Conservation (phyloP, 1,140 invertebrate genomes). For the Drosophila kanapiae region DNA sequence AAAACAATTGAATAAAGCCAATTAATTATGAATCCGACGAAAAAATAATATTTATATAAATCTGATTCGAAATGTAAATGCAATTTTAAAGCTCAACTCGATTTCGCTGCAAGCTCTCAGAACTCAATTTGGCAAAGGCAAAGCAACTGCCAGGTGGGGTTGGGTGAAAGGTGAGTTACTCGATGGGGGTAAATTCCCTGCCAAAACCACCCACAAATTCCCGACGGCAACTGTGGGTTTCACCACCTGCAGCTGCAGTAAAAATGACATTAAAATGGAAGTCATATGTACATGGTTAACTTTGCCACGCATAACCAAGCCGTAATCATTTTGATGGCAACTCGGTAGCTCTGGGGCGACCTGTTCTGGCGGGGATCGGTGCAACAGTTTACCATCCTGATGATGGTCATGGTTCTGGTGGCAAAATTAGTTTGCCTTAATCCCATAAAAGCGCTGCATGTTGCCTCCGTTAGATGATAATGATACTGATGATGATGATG, state of each 20-base stretch:
- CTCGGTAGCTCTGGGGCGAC: background rate
- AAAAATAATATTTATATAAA: background rate
- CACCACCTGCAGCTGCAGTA: constrained; percentile 52
- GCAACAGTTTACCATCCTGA: constrained; percentile 17
- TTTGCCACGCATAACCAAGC: constrained; percentile 40
- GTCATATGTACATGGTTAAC: constrained; percentile 59
- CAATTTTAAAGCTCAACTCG: constrained; percentile 38
- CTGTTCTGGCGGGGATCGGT: background rate
- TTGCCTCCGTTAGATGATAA: constrained; percentile 1
- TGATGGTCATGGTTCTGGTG: constrained; percentile 11
- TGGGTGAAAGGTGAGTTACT: constrained; percentile 16
- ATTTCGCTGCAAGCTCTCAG: constrained; percentile 34
- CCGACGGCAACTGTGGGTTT: constrained; percentile 3
- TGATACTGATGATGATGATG: constrained; percentile 12
- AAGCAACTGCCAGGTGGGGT: constrained; percentile 13
- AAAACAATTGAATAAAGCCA: constrained; percentile 18
- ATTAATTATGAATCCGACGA: constrained; percentile 5
- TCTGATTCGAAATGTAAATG: constrained; percentile 38
- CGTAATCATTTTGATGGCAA: constrained; percentile 71
- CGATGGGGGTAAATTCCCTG: background rate
- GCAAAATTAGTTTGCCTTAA: constrained; percentile 51
- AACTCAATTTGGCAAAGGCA: constrained; percentile 55
- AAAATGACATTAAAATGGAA: constrained; percentile 64
- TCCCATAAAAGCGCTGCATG: constrained; percentile 41
- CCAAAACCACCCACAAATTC: constrained; percentile 1